Evolutionary conservation across 2,113 vertebrate species (phyloP).

Genomic region (Paradoxurus hermaphroditus): DNA sequence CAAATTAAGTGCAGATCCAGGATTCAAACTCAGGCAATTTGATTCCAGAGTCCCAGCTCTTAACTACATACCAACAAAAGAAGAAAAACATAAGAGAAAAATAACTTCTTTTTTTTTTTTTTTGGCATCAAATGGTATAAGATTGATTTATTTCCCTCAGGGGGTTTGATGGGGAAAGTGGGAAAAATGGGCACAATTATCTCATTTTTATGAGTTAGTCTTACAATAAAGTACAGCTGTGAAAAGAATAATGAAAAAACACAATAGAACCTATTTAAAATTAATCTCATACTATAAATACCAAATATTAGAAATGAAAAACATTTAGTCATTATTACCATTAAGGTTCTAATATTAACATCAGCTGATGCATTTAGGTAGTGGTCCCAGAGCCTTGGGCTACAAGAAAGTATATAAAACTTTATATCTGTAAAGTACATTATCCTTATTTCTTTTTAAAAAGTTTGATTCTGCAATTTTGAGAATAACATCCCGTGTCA

Average conservation of each 20-base stretch:
- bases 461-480: neutral
- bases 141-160: neutral
- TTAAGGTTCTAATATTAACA: neutral
- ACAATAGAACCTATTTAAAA: neutral
- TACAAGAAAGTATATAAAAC: neutral
- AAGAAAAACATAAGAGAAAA: neutral
- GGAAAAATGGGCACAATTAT: neutral
- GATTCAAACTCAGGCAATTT: neutral
- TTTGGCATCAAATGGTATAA: neutral
- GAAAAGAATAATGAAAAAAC: neutral
- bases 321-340: neutral
- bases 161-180: neutral
- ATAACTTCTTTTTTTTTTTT: neutral
- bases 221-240: neutral
- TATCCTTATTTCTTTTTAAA: neutral
- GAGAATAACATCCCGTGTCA: neutral
- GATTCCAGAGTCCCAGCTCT: neutral
- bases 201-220: too few relatives aligned
- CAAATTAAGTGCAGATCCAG: neutral
- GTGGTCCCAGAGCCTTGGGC: neutral
- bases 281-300: neutral
- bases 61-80: neutral
- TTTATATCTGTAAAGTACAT: too few relatives aligned
- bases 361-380: neutral
- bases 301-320: conserved; percentile 19